phyloP scores from a whole-genome alignment of 2,113 vertebrate genomes.

The Calonectris borealis region DNA sequence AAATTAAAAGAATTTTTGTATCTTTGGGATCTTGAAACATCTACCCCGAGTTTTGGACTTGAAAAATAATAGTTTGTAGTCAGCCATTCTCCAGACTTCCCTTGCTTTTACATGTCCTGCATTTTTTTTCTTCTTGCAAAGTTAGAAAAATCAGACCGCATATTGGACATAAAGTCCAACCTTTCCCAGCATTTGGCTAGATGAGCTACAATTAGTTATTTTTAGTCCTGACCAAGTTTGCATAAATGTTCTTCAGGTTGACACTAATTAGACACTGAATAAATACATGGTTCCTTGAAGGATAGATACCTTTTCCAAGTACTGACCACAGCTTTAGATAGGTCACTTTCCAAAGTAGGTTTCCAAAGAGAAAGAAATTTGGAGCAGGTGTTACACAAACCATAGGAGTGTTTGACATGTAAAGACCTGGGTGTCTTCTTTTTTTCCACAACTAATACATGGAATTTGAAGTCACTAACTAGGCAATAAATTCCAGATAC shows the following conservation, averaged over 20 bases:
- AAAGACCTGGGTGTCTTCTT: not conserved
- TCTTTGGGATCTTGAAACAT: not conserved
- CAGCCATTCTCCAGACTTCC: not conserved
- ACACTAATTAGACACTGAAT: not conserved
- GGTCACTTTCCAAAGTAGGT: not conserved
- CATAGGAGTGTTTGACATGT: not conserved
- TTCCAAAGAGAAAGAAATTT: not conserved
- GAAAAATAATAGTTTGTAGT: not conserved
- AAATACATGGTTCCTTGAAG: not conserved
- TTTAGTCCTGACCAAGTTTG: not conserved
- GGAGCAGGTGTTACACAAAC: not conserved
- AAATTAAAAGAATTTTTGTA: not conserved
- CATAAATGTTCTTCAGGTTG: not conserved
- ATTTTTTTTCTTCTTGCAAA: not conserved
- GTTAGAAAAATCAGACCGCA: not conserved
- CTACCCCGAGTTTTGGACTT: not conserved
- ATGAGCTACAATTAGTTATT: constrained; percentile 4
- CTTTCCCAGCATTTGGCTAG: not conserved
- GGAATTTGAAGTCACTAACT: not conserved
- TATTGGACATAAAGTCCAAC: not conserved
- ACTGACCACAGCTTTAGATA: not conserved
- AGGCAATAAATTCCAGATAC: not conserved
- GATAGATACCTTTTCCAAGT: not conserved
- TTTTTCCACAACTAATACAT: not conserved
- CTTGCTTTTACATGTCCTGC: not conserved